phyloP scores from a whole-genome alignment of 2,888 invertebrate species.

The Cheilosia grossa region DNA sequence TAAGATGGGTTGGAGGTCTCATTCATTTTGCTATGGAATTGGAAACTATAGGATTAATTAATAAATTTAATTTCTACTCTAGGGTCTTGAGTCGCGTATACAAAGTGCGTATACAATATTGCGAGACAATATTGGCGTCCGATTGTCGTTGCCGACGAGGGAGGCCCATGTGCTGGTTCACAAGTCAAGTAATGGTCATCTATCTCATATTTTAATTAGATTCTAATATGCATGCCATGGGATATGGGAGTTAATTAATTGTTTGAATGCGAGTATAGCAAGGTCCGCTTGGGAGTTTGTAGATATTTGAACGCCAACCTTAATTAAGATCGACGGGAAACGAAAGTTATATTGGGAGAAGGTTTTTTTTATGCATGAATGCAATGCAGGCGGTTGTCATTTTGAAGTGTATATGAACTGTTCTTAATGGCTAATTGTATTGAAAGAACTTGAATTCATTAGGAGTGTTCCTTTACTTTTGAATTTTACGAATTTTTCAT shows the following conservation, averaged over 20 bases:
- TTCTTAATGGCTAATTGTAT: too few species aligned
- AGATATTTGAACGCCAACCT: not conserved
- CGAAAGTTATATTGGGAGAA: not conserved
- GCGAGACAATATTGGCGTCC: slow-evolving; percentile 37
- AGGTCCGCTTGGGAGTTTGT: not conserved
- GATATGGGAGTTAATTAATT: slow-evolving; percentile 17
- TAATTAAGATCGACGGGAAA: not conserved
- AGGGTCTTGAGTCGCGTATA: too few species aligned
- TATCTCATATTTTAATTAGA: slow-evolving; percentile 37
- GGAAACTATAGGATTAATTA: slow-evolving; percentile 55
- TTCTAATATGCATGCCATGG: slow-evolving; percentile 26
- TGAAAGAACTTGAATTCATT: too few species aligned
- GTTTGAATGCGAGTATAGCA: not conserved
- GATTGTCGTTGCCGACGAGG: slow-evolving; percentile 24
- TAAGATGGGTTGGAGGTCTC: not conserved
- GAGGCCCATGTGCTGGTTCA: slow-evolving; percentile 1
- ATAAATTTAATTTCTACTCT: slow-evolving; percentile 48
- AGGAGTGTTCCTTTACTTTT: too few species aligned
- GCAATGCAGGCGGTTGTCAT: too few species aligned
- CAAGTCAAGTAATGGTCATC: slow-evolving; percentile 29
- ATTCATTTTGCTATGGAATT: slow-evolving; percentile 14
- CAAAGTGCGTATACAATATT: not conserved
- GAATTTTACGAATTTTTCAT: too few species aligned
- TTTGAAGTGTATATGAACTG: too few species aligned
- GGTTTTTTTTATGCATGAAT: too few species aligned